phyloP scores from a whole-genome alignment of 1,140 invertebrate species.

The Leptinotarsa undecemlineata region DNA sequence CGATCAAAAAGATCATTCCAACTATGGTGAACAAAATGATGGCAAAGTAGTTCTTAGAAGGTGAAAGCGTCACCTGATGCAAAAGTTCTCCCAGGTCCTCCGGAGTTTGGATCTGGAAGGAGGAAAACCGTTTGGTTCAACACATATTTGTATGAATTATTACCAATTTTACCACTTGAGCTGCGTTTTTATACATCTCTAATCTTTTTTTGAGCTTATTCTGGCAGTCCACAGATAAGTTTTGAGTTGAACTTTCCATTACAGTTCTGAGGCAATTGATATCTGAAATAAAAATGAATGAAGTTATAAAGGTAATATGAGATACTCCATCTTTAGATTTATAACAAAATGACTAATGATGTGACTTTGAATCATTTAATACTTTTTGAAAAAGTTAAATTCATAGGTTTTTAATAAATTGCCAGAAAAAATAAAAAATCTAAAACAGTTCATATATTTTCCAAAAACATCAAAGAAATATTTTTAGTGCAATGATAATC shows the following conservation, averaged over 20 bases:
- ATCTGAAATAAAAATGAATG: constrained; percentile 62
- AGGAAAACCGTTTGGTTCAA: neutral
- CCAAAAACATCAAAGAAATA: too few relatives aligned
- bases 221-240: constrained; percentile 75
- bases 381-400: too few relatives aligned
- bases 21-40: constrained; percentile 70
- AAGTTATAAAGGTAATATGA: too few relatives aligned
- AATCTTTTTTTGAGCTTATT: constrained; percentile 78
- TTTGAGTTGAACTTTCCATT: constrained; percentile 67
- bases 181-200: constrained; percentile 88
- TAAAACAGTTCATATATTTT: too few relatives aligned
- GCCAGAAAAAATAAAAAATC: too few relatives aligned
- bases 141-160: neutral
- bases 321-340: too few relatives aligned
- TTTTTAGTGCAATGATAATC: too few relatives aligned
- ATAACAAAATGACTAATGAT: too few relatives aligned
- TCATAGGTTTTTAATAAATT: too few relatives aligned
- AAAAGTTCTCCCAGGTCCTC: constrained; percentile 75
- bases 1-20: constrained; percentile 78
- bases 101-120: constrained; percentile 52
- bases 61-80: constrained; percentile 69
- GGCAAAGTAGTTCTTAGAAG: constrained; percentile 78
- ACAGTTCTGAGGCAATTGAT: constrained; percentile 79
- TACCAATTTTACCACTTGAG: constrained; percentile 62
- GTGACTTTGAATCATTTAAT: too few relatives aligned